These are phyloP conservation scores for Malacoctenus gilli DNA, from an alignment of 2,797 vertebrate genomes.

Conservation along the genomic window DNA sequence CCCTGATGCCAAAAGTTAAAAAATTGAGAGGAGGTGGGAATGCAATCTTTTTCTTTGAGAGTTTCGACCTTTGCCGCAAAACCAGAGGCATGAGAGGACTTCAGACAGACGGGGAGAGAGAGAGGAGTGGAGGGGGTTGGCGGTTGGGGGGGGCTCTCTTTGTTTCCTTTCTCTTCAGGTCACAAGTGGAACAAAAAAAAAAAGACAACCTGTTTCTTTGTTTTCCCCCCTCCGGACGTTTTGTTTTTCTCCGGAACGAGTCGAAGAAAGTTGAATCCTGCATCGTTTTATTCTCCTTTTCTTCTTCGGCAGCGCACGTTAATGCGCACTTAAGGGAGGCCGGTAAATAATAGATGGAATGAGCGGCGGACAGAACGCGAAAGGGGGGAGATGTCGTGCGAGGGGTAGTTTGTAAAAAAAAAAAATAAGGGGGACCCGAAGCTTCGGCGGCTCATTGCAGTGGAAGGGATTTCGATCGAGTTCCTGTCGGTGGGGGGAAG, in stretches of 20 bases:
- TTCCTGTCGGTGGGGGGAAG: background rate
- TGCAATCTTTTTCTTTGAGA: slow-evolving; percentile 23
- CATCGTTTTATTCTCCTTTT: too few species aligned
- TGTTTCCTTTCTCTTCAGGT: background rate
- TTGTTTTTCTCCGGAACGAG: slow-evolving; percentile 3
- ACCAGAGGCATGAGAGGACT: slow-evolving; percentile 3
- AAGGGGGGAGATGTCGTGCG: background rate
- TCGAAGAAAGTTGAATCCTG: slow-evolving; percentile 11
- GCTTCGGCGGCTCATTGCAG: background rate
- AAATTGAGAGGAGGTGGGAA: slow-evolving; percentile 11
- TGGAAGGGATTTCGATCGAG: background rate
- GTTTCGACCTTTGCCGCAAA: slow-evolving; percentile 11
- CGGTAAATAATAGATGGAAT: slow-evolving; percentile 32
- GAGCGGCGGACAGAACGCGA: slow-evolving; percentile 20
- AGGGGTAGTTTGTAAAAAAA: too few species aligned
- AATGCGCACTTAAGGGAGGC: slow-evolving; percentile 1
- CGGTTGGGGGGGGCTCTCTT: too few species aligned
- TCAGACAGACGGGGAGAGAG: slow-evolving; percentile 7
- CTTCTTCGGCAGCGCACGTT: background rate
- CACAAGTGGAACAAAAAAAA: background rate
- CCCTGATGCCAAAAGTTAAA: slow-evolving; percentile 12
- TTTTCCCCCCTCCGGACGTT: slow-evolving; percentile 1
- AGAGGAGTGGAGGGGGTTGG: too few species aligned
- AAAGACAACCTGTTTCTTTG: background rate
- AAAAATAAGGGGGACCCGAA: too few species aligned